Evolutionary conservation across 2,888 invertebrate species (phyloP).

Genomic region (Myathropa florea): DNA sequence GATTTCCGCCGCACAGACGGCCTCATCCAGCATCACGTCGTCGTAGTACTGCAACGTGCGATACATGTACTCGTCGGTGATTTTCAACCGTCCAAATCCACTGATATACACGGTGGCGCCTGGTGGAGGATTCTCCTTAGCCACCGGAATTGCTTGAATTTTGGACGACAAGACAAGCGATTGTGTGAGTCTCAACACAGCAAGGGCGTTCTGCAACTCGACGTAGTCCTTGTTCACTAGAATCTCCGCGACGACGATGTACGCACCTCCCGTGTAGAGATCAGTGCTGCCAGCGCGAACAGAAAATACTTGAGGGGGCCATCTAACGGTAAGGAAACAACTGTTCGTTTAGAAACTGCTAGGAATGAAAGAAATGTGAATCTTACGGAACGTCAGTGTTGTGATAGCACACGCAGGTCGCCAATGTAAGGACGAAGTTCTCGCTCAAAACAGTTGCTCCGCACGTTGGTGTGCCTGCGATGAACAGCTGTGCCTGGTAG

Average conservation of each 20-base stretch:
- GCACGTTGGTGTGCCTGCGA: conserved; percentile 74
- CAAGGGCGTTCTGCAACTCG: conserved; percentile 74
- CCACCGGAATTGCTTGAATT: conserved; percentile 73
- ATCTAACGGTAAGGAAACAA: conserved; percentile 66
- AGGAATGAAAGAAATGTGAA: not conserved
- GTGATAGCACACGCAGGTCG: conserved; percentile 76
- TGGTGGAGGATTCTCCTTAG: conserved; percentile 68
- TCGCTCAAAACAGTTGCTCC: conserved; percentile 76
- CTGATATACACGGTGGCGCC: conserved; percentile 74
- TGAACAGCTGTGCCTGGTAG: conserved; percentile 77
- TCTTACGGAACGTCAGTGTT: conserved; percentile 75
- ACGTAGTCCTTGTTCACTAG: conserved; percentile 72
- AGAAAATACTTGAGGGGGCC: conserved; percentile 74
- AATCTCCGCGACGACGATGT: conserved; percentile 74
- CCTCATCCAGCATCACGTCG: conserved; percentile 31
- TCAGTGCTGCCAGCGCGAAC: conserved; percentile 76
- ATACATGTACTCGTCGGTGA: conserved; percentile 71
- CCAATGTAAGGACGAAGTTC: conserved; percentile 77
- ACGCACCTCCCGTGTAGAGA: conserved; percentile 75
- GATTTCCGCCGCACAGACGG: conserved; percentile 33
- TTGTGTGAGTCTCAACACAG: conserved; percentile 73
- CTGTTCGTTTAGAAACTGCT: not conserved
- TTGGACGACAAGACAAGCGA: conserved; percentile 72
- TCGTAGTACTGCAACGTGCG: conserved; percentile 74
- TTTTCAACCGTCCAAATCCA: conserved; percentile 76